Evolutionary conservation across 2,888 invertebrate species (phyloP), one percentile per base, ranked within the genome.

Genomic region (Chrysina gloriosa): DNA sequence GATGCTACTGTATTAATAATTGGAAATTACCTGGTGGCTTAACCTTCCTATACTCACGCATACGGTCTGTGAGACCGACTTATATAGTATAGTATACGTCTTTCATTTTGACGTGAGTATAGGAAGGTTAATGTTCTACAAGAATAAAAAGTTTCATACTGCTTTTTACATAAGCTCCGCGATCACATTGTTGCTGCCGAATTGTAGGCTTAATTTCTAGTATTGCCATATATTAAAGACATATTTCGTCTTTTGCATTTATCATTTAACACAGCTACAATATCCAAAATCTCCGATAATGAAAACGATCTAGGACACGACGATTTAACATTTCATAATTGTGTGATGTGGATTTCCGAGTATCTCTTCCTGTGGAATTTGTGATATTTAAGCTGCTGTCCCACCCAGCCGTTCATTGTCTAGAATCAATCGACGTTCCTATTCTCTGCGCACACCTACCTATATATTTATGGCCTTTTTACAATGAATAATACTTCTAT

Each of bases 311-410:
- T 16, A 45, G 16, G 11, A 5, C 58, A 25, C 25, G 25, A 23
- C 25, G 39, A 39, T 58, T 58, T 58, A 58, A 7, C 36, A 54
- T 67, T 67, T 67, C 54, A 68, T 29, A 61, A 65, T 67, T 67
- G 34, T 36, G 54, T 63, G 63, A 67, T 31, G 68, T 48, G 65
- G 65, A 65, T 56, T 68, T 68, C 68, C 68, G 68, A 65, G 58
- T 67, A 65, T 65, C 54, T 42, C 50, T 68, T 68, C 68, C 68
- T 47, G 68, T 50, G 58, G 65, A 65, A 68, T 68, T 68, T 68
- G 61, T 61, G 68, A 58, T 25, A 14, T 39, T 25, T 25, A 7
- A 39, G 14, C 56, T 23, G 23, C 1, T 27, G 27, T 42, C 58
- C 58, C 36, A 39, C 58, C 58, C 58, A 58, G 25, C 58, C 14